phyloP scores from a whole-genome alignment of 2,888 invertebrate species.

The Lasioglossum oenotherae region DNA sequence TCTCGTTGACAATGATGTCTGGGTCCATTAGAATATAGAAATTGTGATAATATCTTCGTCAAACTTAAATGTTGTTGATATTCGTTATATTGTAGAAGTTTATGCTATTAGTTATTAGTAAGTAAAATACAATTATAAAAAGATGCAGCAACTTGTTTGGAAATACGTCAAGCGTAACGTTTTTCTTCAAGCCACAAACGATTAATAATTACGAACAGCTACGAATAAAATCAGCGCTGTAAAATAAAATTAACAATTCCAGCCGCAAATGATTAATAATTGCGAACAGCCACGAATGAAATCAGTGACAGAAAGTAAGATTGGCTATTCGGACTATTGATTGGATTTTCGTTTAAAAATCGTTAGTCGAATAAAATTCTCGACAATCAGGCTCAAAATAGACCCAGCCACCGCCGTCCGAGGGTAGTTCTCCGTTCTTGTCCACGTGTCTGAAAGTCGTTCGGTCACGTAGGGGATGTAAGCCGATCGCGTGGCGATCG shows the following conservation, averaged over 20 bases:
- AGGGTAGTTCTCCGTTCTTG: neutral
- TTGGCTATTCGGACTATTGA: neutral
- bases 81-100: neutral
- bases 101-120: neutral
- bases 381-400: neutral
- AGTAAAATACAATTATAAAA: neutral
- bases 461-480: conserved; percentile 33
- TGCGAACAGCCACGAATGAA: neutral
- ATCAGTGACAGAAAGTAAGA: neutral
- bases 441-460: conserved; percentile 3
- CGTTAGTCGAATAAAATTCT: neutral
- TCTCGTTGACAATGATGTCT: neutral
- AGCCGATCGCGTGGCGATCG: conserved; percentile 65
- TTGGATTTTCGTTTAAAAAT: neutral
- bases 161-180: too few relatives aligned
- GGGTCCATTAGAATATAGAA: neutral
- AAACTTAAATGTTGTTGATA: neutral
- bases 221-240: neutral
- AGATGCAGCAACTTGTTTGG: too few relatives aligned
- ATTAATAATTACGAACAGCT: neutral
- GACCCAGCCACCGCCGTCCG: neutral
- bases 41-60: neutral
- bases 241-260: neutral
- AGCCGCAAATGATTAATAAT: neutral
- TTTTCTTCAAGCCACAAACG: too few relatives aligned